These are phyloP conservation scores for Spermophilus dauricus DNA, from an alignment of 2,113 vertebrate genomes.

Conservation along the genomic window DNA sequence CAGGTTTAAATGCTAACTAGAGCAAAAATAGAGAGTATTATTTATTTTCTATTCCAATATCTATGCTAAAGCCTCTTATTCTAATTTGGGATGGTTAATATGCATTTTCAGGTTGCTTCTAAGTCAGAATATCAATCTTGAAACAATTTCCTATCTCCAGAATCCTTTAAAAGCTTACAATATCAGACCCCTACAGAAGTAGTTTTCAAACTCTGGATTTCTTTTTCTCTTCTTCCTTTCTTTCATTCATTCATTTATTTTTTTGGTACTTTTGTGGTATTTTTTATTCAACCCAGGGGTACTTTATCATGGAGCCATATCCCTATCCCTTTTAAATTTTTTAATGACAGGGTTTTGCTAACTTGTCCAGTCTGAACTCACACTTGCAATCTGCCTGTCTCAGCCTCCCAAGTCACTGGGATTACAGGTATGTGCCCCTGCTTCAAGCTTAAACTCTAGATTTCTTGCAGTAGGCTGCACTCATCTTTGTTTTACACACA, in stretches of 20 bases:
- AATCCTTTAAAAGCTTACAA: neutral
- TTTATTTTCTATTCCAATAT: neutral
- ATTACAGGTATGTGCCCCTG: too few species aligned
- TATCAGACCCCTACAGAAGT: neutral
- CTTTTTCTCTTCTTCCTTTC: too few species aligned
- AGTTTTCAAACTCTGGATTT: neutral
- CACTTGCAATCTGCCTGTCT: neutral
- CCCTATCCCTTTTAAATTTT: too few species aligned
- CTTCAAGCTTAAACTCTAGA: too few species aligned
- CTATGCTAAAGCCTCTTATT: constrained; percentile 13
- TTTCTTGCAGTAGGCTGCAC: neutral
- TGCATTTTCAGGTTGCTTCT: neutral
- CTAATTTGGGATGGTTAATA: neutral
- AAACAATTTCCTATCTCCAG: constrained; percentile 21
- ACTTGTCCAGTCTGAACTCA: too few species aligned
- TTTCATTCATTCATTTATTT: too few species aligned
- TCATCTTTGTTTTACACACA: neutral
- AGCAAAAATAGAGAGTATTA: neutral
- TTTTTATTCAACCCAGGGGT: too few species aligned
- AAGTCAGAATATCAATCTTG: neutral
- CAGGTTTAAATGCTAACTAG: neutral
- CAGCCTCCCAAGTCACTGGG: neutral
- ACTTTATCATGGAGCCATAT: too few species aligned
- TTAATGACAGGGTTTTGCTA: too few species aligned
- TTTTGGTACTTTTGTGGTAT: too few species aligned